Percentiles rank a stretch among this genome's conserved stretches.
Evolutionary conservation across 2,888 invertebrate genomes (phyloP).

Genomic region (Platycheirus albimanus): DNA sequence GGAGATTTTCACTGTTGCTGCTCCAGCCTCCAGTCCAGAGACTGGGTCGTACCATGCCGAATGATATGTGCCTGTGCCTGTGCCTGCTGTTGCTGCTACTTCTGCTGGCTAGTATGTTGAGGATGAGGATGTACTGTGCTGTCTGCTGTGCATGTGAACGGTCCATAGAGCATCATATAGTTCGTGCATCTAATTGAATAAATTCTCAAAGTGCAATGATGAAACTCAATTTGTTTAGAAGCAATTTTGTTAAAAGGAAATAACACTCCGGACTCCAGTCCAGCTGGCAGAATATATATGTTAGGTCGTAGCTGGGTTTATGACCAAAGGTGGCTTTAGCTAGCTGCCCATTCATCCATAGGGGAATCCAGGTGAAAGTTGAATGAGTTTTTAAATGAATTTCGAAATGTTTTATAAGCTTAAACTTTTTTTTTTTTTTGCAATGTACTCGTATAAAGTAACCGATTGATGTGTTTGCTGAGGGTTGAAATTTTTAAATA

Average conservation of each 20-base stretch:
- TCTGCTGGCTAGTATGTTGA: too few species aligned
- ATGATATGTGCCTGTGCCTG: constrained; percentile 19
- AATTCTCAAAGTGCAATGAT: constrained; percentile 60
- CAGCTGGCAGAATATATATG: too few species aligned
- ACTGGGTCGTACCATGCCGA: constrained; percentile 51
- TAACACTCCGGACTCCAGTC: constrained; percentile 27
- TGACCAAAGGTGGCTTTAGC: background rate
- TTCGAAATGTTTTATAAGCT: background rate
- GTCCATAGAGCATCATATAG: constrained; percentile 45
- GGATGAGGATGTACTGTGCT: too few species aligned
- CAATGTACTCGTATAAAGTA: background rate
- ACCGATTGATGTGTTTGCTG: too few species aligned
- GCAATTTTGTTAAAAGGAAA: constrained; percentile 65
- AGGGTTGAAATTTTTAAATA: too few species aligned
- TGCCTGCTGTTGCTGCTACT: too few species aligned
- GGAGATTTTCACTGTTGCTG: constrained; percentile 27
- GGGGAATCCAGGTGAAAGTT: constrained; percentile 46
- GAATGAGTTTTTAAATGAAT: constrained; percentile 30
- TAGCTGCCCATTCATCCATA: too few species aligned
- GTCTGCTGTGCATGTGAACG: too few species aligned
- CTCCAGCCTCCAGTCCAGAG: constrained; percentile 19
- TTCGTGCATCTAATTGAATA: constrained; percentile 59
- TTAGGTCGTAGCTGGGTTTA: background rate
- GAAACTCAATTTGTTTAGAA: constrained; percentile 68
- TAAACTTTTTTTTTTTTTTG: background rate